Evolutionary conservation across 2,113 vertebrate genomes (phyloP).

Genomic region (Sinocyclocheilus maitianheensis): DNA sequence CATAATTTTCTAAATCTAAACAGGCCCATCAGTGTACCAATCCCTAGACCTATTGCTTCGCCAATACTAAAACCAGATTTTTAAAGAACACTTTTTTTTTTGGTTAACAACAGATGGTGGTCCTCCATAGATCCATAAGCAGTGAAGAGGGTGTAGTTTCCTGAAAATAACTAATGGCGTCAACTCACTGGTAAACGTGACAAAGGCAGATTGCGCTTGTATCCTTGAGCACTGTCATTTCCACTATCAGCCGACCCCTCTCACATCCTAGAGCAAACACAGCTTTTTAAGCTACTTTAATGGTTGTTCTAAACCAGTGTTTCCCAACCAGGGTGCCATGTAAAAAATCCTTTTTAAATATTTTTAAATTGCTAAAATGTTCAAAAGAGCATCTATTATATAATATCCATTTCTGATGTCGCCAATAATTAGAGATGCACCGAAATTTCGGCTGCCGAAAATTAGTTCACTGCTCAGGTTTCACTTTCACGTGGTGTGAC

Average conservation of each 20-base stretch:
- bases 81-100: neutral
- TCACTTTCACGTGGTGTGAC: no score
- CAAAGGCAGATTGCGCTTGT: slow-evolving; percentile 16
- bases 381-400: no score
- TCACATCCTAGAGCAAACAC: neutral
- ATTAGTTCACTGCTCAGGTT: no score
- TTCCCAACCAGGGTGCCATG: no score
- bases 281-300: slow-evolving; percentile 23
- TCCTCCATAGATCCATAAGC: neutral
- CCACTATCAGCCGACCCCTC: neutral
- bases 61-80: neutral
- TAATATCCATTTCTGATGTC: no score
- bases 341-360: no score
- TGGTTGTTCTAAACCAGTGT: neutral
- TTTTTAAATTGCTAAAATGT: no score
- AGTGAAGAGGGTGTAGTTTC: neutral
- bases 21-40: neutral
- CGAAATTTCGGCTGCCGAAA: no score
- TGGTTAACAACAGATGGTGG: neutral
- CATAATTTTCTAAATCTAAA: neutral
- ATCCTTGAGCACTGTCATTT: neutral
- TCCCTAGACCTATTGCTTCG: neutral
- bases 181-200: slow-evolving; percentile 28
- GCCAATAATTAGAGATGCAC: no score
- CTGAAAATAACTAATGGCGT: slow-evolving; percentile 6